These are phyloP conservation scores for Leptocoma aspasia DNA, from an alignment of 2,113 vertebrate genomes.

Conservation along the genomic window DNA sequence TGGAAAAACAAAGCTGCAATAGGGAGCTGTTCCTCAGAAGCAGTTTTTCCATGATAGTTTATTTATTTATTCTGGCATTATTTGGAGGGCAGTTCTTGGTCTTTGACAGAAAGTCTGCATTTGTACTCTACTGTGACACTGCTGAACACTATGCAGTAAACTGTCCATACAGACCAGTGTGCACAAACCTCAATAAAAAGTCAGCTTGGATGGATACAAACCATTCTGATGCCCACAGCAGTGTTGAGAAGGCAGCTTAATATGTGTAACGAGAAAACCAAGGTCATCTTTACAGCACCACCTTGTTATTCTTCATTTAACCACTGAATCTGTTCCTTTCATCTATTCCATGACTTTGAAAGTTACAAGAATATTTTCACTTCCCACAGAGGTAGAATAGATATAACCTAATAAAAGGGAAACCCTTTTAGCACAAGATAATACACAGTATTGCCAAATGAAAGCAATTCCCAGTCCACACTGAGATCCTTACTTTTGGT, in stretches of 20 bases:
- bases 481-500: not conserved
- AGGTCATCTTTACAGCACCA: not conserved
- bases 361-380: not conserved
- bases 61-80: not conserved
- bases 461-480: not conserved
- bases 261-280: not conserved
- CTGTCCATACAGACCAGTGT: not conserved
- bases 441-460: not conserved
- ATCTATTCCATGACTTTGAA: not conserved
- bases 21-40: slow-evolving; percentile 1
- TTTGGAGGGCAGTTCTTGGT: not conserved
- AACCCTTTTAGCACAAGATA: not conserved
- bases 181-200: not conserved
- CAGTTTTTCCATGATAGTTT: not conserved
- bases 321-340: not conserved
- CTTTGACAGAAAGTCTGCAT: not conserved
- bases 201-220: not conserved
- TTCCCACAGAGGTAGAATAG: not conserved
- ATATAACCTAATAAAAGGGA: not conserved
- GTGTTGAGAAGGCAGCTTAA: not conserved
- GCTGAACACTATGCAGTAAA: not conserved
- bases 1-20: not conserved
- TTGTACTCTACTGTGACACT: not conserved
- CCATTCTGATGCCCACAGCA: not conserved
- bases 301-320: not conserved